phyloP scores from a whole-genome alignment of 1,140 invertebrate genomes.

The Notospermus geniculatus region DNA sequence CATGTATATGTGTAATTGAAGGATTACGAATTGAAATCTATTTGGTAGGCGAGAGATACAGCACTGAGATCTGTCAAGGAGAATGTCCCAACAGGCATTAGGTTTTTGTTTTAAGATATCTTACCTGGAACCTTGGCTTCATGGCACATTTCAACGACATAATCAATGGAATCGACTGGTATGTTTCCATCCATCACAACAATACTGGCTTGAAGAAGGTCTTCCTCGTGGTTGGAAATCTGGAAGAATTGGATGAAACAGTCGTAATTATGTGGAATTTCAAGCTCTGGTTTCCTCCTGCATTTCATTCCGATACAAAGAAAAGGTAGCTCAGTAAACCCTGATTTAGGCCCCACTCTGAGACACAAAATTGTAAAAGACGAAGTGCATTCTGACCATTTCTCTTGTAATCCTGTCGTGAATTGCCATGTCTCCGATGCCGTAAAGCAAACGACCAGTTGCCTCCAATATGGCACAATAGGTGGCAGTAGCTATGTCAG shows the following conservation, averaged over 20 bases:
- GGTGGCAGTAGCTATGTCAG: constrained; percentile 63
- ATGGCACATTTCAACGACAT: constrained; percentile 64
- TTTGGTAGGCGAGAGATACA: too few relatives aligned
- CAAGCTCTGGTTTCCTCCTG: too few relatives aligned
- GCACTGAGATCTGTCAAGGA: too few relatives aligned
- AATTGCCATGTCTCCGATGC: constrained; percentile 80
- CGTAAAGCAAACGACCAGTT: constrained; percentile 73
- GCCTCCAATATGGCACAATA: constrained; percentile 73
- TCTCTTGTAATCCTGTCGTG: constrained; percentile 69
- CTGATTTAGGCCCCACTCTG: not conserved
- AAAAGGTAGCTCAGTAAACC: not conserved
- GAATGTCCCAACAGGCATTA: not conserved
- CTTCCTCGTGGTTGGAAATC: constrained; percentile 47
- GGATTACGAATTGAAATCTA: too few relatives aligned
- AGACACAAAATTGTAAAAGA: constrained; percentile 6
- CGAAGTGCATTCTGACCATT: constrained; percentile 40
- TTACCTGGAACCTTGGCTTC: constrained; percentile 63
- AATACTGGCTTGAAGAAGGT: constrained; percentile 65
- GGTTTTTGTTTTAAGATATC: constrained; percentile 3
- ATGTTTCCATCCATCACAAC: constrained; percentile 82
- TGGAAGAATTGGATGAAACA: not conserved
- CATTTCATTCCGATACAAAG: too few relatives aligned
- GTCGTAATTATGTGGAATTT: not conserved
- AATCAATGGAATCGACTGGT: constrained; percentile 65
- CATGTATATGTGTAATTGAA: too few relatives aligned